Evolutionary conservation across 1,140 invertebrate species (phyloP).

Genomic region (Anoplolepis gracilipes): DNA sequence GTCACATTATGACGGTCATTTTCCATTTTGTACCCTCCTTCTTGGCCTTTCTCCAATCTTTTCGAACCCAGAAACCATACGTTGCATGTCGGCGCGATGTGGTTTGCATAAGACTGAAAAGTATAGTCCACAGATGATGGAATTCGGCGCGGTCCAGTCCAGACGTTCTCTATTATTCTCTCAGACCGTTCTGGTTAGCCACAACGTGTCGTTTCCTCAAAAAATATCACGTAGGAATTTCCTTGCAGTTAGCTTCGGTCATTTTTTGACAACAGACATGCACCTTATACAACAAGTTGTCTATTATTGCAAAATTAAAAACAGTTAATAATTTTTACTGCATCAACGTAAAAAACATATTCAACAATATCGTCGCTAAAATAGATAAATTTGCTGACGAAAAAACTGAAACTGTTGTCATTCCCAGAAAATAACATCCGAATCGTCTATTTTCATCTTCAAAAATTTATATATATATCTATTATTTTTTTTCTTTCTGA

Average conservation of each 20-base stretch:
- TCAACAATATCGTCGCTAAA: neutral
- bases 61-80: conserved; percentile 10
- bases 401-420: neutral
- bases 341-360: neutral
- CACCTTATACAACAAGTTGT: neutral
- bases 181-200: neutral
- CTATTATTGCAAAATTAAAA: neutral
- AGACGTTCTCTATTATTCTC: conserved; percentile 6
- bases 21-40: conserved; percentile 7
- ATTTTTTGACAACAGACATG: neutral
- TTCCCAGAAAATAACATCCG: neutral
- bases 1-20: conserved; percentile 10
- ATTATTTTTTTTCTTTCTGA: neutral
- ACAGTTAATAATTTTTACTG: neutral
- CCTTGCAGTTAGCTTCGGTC: neutral
- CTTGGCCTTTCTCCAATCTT: conserved; percentile 34
- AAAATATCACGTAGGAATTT: conserved; percentile 5
- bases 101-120: conserved; percentile 40
- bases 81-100: conserved; percentile 29
- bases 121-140: conserved; percentile 13
- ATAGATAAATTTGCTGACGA: neutral
- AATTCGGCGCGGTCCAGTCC: conserved; percentile 17
- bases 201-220: neutral
- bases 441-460: neutral
- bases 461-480: no score